Conservation (phyloP, 1,140 invertebrate species). For the Eriosoma lanigerum region DNA sequence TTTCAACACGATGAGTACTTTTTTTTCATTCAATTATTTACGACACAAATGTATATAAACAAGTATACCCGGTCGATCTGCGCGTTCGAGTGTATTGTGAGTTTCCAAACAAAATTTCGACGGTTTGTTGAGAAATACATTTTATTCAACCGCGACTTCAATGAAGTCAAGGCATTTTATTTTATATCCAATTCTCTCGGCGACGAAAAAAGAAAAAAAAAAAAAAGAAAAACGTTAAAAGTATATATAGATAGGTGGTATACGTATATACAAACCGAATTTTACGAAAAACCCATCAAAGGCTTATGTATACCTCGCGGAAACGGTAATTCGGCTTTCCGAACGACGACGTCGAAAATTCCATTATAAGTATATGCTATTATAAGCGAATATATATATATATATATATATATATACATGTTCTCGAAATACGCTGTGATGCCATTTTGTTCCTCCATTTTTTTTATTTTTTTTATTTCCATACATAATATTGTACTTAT, state of each 20-base stretch:
- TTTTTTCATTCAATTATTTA: no score
- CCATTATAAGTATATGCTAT: conserved; percentile 6
- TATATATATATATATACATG: not conserved
- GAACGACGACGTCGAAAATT: conserved; percentile 22
- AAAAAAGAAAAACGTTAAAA: not conserved
- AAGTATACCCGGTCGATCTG: no score
- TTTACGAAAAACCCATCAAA: conserved; percentile 29
- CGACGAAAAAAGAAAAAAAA: not conserved
- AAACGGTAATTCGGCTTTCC: conserved; percentile 28
- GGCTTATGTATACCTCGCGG: conserved; percentile 15
- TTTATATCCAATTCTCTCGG: not conserved
- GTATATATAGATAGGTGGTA: not conserved
- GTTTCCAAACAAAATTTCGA: no score
- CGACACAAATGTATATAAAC: no score
- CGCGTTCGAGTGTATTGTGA: no score
- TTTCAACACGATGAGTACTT: no score
- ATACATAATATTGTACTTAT: not conserved
- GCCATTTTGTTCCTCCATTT: not conserved
- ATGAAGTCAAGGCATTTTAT: not conserved
- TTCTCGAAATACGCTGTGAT: not conserved
- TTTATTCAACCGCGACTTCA: not conserved
- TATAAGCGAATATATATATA: no score
- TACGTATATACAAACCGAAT: not conserved
- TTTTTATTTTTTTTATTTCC: no score
- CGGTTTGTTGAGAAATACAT: not conserved